These are phyloP conservation scores for Rhinoderma darwinii DNA, from an alignment of 2,113 vertebrate species.

Conservation along the genomic window DNA sequence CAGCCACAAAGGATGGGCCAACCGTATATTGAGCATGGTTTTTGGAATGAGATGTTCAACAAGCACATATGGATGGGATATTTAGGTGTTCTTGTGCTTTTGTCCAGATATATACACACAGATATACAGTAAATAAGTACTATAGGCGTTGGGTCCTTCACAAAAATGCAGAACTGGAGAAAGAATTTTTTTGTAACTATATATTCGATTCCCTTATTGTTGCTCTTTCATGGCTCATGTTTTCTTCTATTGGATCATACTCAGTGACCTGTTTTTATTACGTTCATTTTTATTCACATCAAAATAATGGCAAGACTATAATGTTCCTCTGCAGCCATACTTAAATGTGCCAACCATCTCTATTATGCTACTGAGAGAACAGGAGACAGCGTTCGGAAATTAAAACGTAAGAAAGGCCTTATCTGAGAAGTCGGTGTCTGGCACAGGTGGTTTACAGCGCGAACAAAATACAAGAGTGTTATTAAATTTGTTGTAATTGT, in stretches of 20 bases:
- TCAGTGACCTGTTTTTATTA: conserved; percentile 9
- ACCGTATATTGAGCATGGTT: no score
- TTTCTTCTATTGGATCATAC: neutral
- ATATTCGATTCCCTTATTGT: neutral
- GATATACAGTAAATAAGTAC: no score
- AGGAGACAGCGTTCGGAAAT: conserved; percentile 37
- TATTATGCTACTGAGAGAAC: conserved; percentile 23
- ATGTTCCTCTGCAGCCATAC: conserved; percentile 2
- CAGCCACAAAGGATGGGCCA: no score
- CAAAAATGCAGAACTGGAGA: neutral
- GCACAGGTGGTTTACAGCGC: conserved; percentile 43
- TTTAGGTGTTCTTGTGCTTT: neutral
- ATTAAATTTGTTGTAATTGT: conserved; percentile 57
- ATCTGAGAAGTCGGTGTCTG: conserved; percentile 45
- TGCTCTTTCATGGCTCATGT: neutral
- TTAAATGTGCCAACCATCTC: conserved; percentile 14
- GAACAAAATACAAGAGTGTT: conserved; percentile 43
- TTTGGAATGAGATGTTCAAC: no score
- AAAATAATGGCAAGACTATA: neutral
- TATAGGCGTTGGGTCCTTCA: neutral
- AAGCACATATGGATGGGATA: neutral
- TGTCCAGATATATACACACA: neutral
- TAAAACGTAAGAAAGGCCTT: conserved; percentile 52
- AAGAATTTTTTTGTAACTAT: neutral
- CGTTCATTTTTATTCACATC: neutral